A percentile compares a stretch with the other conserved stretches of the same genome.
Conservation (phyloP, 2,888 invertebrate genomes). For the Aleiodes testaceus region DNA sequence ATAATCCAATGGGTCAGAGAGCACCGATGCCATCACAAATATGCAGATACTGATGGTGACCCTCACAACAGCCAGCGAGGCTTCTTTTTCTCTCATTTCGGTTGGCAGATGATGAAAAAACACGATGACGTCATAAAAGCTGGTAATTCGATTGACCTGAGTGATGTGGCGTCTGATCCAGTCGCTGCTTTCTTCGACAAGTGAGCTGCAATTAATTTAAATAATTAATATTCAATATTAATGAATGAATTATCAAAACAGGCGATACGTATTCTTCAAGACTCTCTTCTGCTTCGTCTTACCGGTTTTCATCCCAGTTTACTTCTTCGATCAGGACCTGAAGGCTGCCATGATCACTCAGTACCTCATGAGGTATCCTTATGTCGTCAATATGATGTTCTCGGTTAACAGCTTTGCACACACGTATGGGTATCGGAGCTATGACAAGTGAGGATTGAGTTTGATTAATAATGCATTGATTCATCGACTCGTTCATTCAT, state of each 20-base stretch:
- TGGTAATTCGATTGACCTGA: constrained; percentile 85
- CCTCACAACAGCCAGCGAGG: constrained; percentile 88
- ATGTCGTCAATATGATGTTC: constrained; percentile 77
- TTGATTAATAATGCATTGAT: background rate
- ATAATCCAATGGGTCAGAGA: constrained; percentile 84
- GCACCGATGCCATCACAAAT: constrained; percentile 85
- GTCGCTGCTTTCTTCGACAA: constrained; percentile 85
- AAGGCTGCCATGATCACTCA: constrained; percentile 69
- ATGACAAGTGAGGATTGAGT: constrained; percentile 60
- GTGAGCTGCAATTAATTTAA: constrained; percentile 73
- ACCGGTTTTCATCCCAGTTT: constrained; percentile 76
- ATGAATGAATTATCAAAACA: constrained; percentile 51
- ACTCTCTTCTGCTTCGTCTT: constrained; percentile 76
- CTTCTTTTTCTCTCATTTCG: constrained; percentile 94
- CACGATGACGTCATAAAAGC: constrained; percentile 87
- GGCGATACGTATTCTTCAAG: constrained; percentile 75
- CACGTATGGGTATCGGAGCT: constrained; percentile 66
- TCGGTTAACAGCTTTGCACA: constrained; percentile 78
- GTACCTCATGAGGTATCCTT: constrained; percentile 74
- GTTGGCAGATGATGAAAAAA: constrained; percentile 93
- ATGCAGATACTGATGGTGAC: constrained; percentile 85
- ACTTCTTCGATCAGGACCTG: constrained; percentile 46
- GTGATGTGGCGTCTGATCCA: constrained; percentile 85
- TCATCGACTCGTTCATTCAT: background rate
- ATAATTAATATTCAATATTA: no score